Conservation (phyloP, 2,888 invertebrate species). For the Dryococelus australis region DNA sequence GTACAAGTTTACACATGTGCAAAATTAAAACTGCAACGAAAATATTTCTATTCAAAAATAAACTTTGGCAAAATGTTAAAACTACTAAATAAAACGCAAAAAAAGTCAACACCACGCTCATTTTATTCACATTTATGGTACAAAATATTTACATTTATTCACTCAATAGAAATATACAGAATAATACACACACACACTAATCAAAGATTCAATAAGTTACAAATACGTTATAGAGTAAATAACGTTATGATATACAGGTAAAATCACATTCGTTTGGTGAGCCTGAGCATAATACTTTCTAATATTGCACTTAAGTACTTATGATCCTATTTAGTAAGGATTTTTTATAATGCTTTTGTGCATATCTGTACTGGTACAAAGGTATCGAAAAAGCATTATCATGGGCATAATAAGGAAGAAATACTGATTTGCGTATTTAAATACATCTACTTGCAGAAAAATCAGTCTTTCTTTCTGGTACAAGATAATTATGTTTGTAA, state of each 20-base stretch:
- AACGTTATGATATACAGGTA: neutral
- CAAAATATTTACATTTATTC: constrained; percentile 25
- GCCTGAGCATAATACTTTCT: neutral
- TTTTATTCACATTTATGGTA: constrained; percentile 29
- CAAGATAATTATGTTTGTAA: too few relatives aligned
- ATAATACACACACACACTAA: neutral
- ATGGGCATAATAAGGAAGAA: too few relatives aligned
- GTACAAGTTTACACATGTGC: neutral
- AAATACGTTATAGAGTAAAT: neutral
- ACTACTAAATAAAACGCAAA: neutral
- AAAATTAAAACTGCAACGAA: neutral
- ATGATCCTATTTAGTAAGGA: neutral
- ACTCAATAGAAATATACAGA: neutral
- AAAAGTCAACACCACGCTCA: neutral
- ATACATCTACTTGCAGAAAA: too few relatives aligned
- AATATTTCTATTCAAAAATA: too few relatives aligned
- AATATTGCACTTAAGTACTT: neutral
- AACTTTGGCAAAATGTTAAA: too few relatives aligned
- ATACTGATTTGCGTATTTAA: too few relatives aligned
- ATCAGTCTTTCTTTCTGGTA: too few relatives aligned
- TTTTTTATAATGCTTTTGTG: neutral
- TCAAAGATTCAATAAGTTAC: neutral
- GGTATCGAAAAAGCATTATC: too few relatives aligned
- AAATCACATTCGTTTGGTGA: neutral
- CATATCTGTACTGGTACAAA: too few relatives aligned